Evolutionary conservation across 2,797 vertebrate genomes (phyloP), one percentile per base, ranked within the genome.

Genomic region (Alca torda): DNA sequence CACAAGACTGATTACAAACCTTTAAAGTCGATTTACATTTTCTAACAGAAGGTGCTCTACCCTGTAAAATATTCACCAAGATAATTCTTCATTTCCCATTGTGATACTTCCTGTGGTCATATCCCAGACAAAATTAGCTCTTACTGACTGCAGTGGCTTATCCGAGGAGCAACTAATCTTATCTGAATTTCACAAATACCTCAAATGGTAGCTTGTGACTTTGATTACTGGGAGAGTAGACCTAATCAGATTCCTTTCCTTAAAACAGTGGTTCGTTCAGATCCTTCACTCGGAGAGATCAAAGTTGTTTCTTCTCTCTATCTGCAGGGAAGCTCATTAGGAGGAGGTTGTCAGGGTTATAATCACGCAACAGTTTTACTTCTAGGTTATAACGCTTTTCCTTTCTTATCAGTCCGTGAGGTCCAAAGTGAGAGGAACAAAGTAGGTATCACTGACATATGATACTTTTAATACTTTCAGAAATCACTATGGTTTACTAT

Each of bases 301-400:
- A 98, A 98, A 98, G 98, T 88, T 43, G 64, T 97, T 96, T 96
- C 95, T 96, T 93, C 87, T 95, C 93, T 60, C 96, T 98, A 97
- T 98, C 98, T 98, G 79, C 96, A 96, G 95, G 95, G 97, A 97
- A 97, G 96, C 97, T 98, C 98, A 98, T 98, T 98, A 98, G 96
- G 95, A 96, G 77, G 79, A 97, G 95, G 96, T 97, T 98, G 97
- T 98, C 97, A 98, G 97, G 97, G 97, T 98, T 98, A 98, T 97
- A 98, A 98, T 98, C 97, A 98, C 0, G 94, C 95, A 97, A 96
- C 97, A 98, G 97, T 97, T 98, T 98, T 97, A 96, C 97, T 98
- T 98, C 97, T 98, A 96, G 97, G 93, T 97, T 98, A 96, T 96
- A 98, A 96, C 45, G 80, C 96, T 97, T 97, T 97, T 96, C 93